phyloP scores from a whole-genome alignment of 2,113 vertebrate genomes.

The Brachypteracias leptosomus region DNA sequence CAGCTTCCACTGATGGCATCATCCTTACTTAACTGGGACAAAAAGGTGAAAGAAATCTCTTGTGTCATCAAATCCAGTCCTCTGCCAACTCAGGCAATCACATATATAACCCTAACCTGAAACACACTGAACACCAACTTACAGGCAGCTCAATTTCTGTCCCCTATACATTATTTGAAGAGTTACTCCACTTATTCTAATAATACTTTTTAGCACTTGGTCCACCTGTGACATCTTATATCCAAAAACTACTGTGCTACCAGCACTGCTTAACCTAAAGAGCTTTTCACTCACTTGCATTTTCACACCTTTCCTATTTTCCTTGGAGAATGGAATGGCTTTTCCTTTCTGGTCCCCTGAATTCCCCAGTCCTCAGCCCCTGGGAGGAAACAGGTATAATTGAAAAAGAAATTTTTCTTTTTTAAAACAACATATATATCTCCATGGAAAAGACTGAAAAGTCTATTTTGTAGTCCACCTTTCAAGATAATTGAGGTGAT shows the following conservation, averaged over 20 bases:
- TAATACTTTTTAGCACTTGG: neutral
- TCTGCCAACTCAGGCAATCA: neutral
- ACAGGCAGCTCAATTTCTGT: neutral
- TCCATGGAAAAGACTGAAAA: neutral
- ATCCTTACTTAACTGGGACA: neutral
- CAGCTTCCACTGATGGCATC: neutral
- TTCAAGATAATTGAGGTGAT: neutral
- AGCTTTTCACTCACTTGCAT: neutral
- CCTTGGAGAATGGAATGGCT: neutral
- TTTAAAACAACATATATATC: neutral
- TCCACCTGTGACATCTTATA: slow-evolving; percentile 16
- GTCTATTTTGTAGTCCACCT: neutral
- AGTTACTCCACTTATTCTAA: neutral
- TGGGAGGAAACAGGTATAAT: neutral
- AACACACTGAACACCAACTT: neutral
- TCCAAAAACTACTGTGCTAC: neutral
- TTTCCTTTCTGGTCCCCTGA: slow-evolving; percentile 48
- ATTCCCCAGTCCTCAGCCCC: neutral
- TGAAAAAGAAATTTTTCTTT: neutral
- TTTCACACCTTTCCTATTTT: slow-evolving; percentile 26
- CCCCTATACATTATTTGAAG: neutral
- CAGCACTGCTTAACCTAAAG: slow-evolving; percentile 20
- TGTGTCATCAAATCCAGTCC: neutral
- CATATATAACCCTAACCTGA: neutral
- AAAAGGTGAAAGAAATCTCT: neutral